phyloP scores from a whole-genome alignment of 2,797 vertebrate genomes.

The Threskiornis aethiopicus region DNA sequence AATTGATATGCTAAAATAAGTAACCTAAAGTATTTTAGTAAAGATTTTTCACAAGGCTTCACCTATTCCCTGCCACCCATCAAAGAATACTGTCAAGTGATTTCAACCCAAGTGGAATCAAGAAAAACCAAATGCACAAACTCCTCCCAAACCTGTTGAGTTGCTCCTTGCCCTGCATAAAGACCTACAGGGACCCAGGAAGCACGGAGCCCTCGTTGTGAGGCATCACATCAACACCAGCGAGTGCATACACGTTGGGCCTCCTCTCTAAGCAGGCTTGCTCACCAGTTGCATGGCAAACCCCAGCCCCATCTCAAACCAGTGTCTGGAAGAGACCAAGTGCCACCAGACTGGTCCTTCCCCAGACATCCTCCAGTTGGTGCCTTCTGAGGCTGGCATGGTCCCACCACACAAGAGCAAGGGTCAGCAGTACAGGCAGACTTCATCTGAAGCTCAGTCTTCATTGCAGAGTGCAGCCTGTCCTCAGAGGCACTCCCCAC shows the following conservation, averaged over 20 bases:
- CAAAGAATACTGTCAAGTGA: background rate
- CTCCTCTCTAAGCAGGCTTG: background rate
- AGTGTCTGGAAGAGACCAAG: background rate
- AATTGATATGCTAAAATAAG: constrained; percentile 45
- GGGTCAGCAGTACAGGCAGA: background rate
- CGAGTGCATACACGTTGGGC: rapidly evolving
- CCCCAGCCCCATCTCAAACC: background rate
- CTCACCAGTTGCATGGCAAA: background rate
- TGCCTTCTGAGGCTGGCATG: background rate
- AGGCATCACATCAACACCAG: background rate
- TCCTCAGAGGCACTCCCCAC: background rate
- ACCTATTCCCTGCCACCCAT: background rate
- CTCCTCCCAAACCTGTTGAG: constrained; percentile 4
- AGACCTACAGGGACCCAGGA: background rate
- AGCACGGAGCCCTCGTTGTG: rapidly evolving
- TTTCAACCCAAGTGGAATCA: background rate
- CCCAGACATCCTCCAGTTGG: rapidly evolving
- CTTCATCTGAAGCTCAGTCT: background rate
- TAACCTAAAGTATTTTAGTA: constrained; percentile 36
- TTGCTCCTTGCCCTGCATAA: background rate
- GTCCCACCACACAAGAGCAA: background rate
- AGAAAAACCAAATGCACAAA: background rate
- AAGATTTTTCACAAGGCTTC: constrained; percentile 34
- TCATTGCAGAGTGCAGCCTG: background rate
- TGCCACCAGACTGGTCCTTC: background rate